Conservation (phyloP, 2,797 vertebrate genomes). For the Philypnodon macrostomus region DNA sequence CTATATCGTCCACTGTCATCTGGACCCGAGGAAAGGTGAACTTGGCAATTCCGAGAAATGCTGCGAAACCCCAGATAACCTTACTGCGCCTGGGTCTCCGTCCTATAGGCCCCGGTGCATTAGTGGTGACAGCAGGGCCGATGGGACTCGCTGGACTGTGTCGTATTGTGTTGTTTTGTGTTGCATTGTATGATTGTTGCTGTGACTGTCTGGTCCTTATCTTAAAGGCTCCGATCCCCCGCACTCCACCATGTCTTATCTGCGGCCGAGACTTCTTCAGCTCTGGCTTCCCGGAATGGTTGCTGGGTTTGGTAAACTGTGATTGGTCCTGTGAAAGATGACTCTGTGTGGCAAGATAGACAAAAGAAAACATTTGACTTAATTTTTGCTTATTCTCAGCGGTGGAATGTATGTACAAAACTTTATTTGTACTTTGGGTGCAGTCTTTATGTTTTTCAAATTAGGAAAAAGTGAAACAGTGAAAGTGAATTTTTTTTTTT, state of each 20-base stretch:
- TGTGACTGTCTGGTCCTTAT: conserved; percentile 79
- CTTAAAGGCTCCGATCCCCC: conserved; percentile 63
- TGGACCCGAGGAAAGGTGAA: conserved; percentile 79
- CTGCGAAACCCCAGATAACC: conserved; percentile 73
- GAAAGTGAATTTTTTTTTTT: too few species aligned
- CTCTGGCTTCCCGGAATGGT: conserved; percentile 72
- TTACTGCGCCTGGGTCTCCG: conserved; percentile 72
- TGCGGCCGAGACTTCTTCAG: conserved; percentile 35
- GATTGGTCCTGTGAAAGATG: conserved; percentile 62
- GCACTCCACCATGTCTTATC: conserved; percentile 68
- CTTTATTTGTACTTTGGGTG: too few species aligned
- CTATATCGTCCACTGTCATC: conserved; percentile 79
- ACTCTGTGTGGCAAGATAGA: too few species aligned
- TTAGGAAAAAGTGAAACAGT: too few species aligned
- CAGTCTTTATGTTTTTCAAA: too few species aligned
- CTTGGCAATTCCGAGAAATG: conserved; percentile 81
- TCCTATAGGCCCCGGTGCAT: conserved; percentile 77
- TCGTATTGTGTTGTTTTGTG: conserved; percentile 76
- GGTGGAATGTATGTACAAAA: too few species aligned
- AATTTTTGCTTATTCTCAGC: too few species aligned
- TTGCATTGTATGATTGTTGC: conserved; percentile 78
- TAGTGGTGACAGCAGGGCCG: conserved; percentile 79
- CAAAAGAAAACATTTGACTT: too few species aligned
- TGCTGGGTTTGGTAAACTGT: conserved; percentile 43
- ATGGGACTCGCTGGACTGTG: conserved; percentile 33